Evolutionary conservation across 2,888 invertebrate species (phyloP), one percentile per base, ranked within the genome.

Genomic region (Tenthredo distinguenda): DNA sequence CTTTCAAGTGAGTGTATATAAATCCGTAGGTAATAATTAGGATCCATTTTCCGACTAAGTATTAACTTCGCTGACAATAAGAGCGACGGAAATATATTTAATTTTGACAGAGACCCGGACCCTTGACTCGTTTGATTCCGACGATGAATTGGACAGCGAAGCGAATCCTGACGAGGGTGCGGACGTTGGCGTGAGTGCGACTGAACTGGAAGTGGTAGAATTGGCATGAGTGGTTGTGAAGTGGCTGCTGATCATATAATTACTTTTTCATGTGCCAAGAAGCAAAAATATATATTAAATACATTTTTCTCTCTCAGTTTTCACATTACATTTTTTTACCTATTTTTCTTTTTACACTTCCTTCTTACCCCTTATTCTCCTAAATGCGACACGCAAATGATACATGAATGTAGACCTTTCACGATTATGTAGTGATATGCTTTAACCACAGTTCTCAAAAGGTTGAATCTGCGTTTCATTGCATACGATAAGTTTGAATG

Each of bases 121-220:
- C 68, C 71, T 47, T 50, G 50, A 83, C 43, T 83, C 47, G 68
- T 83, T 83, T 83, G 68, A 83, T 83, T 83, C 68, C 15, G 3
- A 83, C 83, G 68, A 83, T 68, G 71, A 83, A 83, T 83, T 83
- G 68, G 83, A 43, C 83, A 47, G 83, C 68, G 34, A 34, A 43
- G 18, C 34, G 68, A 47, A 83, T 83, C 40, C 83, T 65, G 83
- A 83, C 68, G 47, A 83, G 83, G 83, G 83, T 83, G 31, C 34
- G 43, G 47, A 83, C 62, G 62, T 26, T 18, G 68, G 10, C 34
- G 21, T 34, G 40, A 15, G n/a, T 6, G 34, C 10, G 37, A 26
- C 21, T 37, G 62, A 40, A 21, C n/a, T 81, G 40, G n/a, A 81
- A 40, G 10, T 26, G 77, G 47, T 77, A 77, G 12, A 58, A 81